Evolutionary conservation across 2,113 vertebrate species (phyloP).

Genomic region (Paracanthobrama guichenoti): DNA sequence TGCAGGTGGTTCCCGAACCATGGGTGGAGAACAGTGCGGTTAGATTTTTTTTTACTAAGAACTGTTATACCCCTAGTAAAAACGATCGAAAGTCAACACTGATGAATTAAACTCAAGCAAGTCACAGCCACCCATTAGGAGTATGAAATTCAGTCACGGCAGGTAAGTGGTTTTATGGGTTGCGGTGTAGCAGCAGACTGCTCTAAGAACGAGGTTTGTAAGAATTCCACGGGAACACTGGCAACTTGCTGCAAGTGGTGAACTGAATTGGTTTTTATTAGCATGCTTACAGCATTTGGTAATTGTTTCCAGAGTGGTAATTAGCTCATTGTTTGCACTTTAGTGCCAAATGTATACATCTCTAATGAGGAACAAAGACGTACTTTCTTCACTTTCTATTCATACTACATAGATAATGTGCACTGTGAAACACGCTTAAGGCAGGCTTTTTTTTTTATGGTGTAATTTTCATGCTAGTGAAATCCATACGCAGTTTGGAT

Average conservation of each 20-base stretch:
- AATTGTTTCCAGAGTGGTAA: constrained; percentile 65
- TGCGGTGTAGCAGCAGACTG: constrained; percentile 22
- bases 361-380: constrained; percentile 43
- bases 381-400: constrained; percentile 47
- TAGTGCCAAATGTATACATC: constrained; percentile 56
- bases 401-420: background rate
- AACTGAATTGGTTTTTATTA: constrained; percentile 62
- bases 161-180: constrained; percentile 42
- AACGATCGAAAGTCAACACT: constrained; percentile 29
- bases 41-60: no score
- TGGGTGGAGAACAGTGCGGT: no score
- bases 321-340: constrained; percentile 68
- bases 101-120: constrained; percentile 41
- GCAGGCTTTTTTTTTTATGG: background rate
- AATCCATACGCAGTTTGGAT: constrained; percentile 8
- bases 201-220: constrained; percentile 28
- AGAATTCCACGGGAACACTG: background rate
- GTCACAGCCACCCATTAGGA: constrained; percentile 35
- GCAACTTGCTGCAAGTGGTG: constrained; percentile 52
- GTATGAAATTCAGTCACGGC: constrained; percentile 25
- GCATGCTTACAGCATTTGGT: constrained; percentile 60
- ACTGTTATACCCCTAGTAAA: no score
- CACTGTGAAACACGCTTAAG: background rate
- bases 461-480: background rate
- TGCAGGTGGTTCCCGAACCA: no score